phyloP scores from a whole-genome alignment of 2,797 vertebrate species.

The Apodemus agrarius region DNA sequence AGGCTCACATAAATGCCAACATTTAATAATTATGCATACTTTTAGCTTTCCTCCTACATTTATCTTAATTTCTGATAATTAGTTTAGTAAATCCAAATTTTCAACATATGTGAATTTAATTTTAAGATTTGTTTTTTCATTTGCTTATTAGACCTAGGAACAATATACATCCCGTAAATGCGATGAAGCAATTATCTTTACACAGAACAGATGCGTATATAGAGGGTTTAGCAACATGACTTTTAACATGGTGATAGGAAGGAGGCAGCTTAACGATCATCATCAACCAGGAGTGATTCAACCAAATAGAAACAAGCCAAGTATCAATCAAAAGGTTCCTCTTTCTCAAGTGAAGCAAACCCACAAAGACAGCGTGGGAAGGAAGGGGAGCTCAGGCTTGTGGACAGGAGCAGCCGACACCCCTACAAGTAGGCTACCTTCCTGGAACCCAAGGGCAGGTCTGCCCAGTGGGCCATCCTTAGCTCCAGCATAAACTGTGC shows the following conservation, averaged over 20 bases:
- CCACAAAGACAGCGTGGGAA: background rate
- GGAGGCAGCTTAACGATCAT: background rate
- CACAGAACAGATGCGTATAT: background rate
- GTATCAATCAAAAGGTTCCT: background rate
- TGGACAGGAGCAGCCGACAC: background rate
- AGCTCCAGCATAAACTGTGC: background rate
- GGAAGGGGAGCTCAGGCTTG: background rate
- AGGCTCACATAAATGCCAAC: slow-evolving; percentile 85
- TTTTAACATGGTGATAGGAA: background rate
- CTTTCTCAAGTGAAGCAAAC: background rate
- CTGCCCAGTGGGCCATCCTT: background rate
- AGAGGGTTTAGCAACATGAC: background rate
- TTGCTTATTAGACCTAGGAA: slow-evolving; percentile 70
- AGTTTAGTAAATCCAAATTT: slow-evolving; percentile 85
- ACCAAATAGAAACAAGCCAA: background rate
- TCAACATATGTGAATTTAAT: slow-evolving; percentile 83
- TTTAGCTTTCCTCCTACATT: slow-evolving; percentile 83
- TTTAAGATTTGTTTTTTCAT: slow-evolving; percentile 65
- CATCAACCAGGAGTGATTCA: background rate
- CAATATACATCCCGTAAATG: slow-evolving; percentile 49
- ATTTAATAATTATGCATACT: slow-evolving; percentile 87
- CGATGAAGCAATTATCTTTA: slow-evolving; percentile 53
- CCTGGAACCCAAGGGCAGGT: background rate
- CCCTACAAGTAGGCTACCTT: background rate
- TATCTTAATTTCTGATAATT: slow-evolving; percentile 83